phyloP scores from a whole-genome alignment of 2,888 invertebrate genomes.

The Diadegma fenestrale region DNA sequence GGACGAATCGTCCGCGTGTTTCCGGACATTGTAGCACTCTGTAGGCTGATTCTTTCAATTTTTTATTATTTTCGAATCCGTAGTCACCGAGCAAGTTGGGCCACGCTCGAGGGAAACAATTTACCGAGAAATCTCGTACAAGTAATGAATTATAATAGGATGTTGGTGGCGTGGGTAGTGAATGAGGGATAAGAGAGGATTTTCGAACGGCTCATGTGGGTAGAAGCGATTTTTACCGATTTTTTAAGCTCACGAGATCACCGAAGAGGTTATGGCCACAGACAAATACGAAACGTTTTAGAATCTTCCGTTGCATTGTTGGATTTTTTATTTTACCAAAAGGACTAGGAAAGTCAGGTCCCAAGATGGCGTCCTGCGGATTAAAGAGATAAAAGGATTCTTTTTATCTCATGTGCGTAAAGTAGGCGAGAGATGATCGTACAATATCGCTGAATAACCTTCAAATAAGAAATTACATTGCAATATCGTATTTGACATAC shows the following conservation, averaged over 20 bases:
- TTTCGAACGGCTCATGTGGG: background rate
- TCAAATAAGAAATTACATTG: background rate
- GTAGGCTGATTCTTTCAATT: background rate
- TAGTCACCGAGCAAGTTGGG: background rate
- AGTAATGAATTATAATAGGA: slow-evolving; percentile 34
- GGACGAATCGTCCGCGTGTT: slow-evolving; percentile 3
- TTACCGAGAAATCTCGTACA: slow-evolving; percentile 29
- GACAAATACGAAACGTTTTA: background rate
- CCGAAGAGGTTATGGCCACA: slow-evolving; percentile 12
- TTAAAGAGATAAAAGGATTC: background rate
- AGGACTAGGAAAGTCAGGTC: too few species aligned
- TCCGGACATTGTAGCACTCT: background rate
- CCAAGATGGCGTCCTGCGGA: background rate
- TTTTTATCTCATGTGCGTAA: background rate
- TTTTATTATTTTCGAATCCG: slow-evolving; percentile 1
- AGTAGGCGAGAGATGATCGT: background rate
- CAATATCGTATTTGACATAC: background rate
- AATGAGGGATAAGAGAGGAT: slow-evolving; percentile 20
- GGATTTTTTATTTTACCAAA: background rate
- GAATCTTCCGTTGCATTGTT: background rate
- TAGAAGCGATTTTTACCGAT: slow-evolving; percentile 17
- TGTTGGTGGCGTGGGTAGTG: slow-evolving; percentile 12
- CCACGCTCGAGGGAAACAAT: background rate
- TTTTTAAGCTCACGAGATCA: background rate
- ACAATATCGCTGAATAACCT: background rate